Evolutionary conservation across 2,797 vertebrate genomes (phyloP).

Genomic region (Tympanoctomys barrerae): DNA sequence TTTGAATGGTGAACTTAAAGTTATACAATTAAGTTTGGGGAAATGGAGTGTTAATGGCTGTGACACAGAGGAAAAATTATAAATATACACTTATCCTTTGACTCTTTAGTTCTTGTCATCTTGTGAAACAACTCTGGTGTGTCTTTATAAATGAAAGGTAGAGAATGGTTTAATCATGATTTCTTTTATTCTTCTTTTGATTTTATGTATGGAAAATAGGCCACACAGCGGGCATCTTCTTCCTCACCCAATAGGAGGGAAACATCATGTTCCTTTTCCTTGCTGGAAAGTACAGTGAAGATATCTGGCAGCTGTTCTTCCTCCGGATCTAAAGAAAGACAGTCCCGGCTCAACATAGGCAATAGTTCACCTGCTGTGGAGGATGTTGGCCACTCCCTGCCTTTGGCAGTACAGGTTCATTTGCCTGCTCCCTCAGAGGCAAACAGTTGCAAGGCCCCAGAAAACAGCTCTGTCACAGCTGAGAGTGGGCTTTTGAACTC

Average conservation of each 20-base stretch:
- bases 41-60: background rate
- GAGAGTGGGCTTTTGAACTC: slow-evolving; percentile 79
- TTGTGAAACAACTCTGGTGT: background rate
- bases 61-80: background rate
- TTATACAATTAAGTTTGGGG: background rate
- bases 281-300: slow-evolving; percentile 91
- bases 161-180: slow-evolving; percentile 25
- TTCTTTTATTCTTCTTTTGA: slow-evolving; percentile 12
- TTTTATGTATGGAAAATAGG: slow-evolving; percentile 84
- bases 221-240: slow-evolving; percentile 91
- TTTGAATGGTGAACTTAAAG: background rate
- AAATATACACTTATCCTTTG: background rate
- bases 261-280: slow-evolving; percentile 90
- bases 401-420: slow-evolving; percentile 90
- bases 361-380: slow-evolving; percentile 87
- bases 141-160: background rate
- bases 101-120: background rate
- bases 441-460: slow-evolving; percentile 66
- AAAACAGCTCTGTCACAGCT: slow-evolving; percentile 34
- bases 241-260: slow-evolving; percentile 90
- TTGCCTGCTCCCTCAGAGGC: slow-evolving; percentile 68
- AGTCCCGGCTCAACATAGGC: slow-evolving; percentile 92
- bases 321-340: slow-evolving; percentile 91
- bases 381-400: slow-evolving; percentile 85
- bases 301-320: slow-evolving; percentile 90